Conservation (phyloP, 1,140 invertebrate genomes). For the Zaprionus taronus region DNA sequence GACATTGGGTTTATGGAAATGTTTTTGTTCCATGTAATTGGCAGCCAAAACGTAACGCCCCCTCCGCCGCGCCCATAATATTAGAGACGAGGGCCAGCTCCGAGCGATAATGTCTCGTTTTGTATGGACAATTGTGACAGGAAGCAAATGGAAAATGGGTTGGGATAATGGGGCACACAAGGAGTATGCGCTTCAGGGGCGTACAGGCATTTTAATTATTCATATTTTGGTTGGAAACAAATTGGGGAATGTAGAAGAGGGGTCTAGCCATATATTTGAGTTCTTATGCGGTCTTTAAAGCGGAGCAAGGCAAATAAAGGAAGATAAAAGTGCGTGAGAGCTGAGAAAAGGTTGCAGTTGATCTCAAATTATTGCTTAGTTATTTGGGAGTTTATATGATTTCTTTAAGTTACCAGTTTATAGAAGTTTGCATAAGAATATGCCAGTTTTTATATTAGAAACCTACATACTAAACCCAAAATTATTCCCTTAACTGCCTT, state of each 20-base stretch:
- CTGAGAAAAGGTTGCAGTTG: too few species aligned
- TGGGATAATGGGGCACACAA: constrained; percentile 5
- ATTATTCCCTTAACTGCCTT: neutral
- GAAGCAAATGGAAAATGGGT: neutral
- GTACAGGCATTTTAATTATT: neutral
- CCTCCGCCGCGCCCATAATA: constrained; percentile 31
- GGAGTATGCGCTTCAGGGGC: neutral
- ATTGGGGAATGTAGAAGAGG: neutral
- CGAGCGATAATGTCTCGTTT: constrained; percentile 34
- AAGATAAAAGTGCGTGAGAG: neutral
- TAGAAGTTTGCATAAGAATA: too few species aligned
- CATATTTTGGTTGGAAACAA: neutral
- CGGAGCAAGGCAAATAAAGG: neutral
- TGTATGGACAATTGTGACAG: constrained; percentile 14
- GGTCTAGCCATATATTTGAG: neutral
- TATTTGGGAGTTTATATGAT: neutral
- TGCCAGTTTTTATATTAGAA: neutral
- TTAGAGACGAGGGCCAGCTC: constrained; percentile 25
- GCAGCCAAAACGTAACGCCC: constrained; percentile 35
- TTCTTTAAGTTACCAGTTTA: neutral
- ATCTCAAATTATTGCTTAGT: too few species aligned
- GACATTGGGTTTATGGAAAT: constrained; percentile 76
- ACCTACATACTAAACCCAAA: neutral
- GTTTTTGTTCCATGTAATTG: constrained; percentile 30
- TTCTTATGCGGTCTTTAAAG: neutral